These are phyloP conservation scores for Entomobrya proxima DNA, from an alignment of 2,888 invertebrate species.

Conservation along the genomic window DNA sequence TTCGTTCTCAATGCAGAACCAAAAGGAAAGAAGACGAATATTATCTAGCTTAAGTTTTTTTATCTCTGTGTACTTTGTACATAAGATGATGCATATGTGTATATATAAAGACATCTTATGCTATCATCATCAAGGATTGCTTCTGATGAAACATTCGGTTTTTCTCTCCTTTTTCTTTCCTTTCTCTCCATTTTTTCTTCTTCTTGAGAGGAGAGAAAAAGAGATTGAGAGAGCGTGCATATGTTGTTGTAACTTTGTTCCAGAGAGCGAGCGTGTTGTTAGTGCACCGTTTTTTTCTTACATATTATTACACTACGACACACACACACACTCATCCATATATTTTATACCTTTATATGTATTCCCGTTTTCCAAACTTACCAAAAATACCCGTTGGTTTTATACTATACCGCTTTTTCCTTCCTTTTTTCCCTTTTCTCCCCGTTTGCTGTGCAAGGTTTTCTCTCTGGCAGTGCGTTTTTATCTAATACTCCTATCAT, in stretches of 20 bases:
- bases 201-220: conserved; percentile 35
- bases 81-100: neutral
- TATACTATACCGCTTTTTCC: conserved; percentile 26
- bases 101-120: neutral
- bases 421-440: conserved; percentile 12
- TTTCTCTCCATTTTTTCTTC: conserved; percentile 24
- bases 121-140: conserved; percentile 33
- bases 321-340: conserved; percentile 1
- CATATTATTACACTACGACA: conserved; percentile 16
- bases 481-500: conserved; percentile 58
- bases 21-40: neutral
- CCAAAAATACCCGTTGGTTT: neutral
- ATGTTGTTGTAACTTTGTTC: conserved; percentile 64
- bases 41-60: neutral
- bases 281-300: conserved; percentile 32
- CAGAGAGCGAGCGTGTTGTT: conserved; percentile 45
- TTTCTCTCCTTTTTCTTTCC: conserved; percentile 2
- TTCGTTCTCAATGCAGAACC: neutral
- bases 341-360: neutral
- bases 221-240: conserved; percentile 47
- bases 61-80: neutral
- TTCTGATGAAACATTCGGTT: conserved; percentile 35
- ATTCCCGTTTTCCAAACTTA: neutral
- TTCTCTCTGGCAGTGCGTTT: conserved; percentile 41
- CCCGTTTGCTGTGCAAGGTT: conserved; percentile 44